phyloP scores from a whole-genome alignment of 2,113 vertebrate genomes.

The Propithecus coquereli region DNA sequence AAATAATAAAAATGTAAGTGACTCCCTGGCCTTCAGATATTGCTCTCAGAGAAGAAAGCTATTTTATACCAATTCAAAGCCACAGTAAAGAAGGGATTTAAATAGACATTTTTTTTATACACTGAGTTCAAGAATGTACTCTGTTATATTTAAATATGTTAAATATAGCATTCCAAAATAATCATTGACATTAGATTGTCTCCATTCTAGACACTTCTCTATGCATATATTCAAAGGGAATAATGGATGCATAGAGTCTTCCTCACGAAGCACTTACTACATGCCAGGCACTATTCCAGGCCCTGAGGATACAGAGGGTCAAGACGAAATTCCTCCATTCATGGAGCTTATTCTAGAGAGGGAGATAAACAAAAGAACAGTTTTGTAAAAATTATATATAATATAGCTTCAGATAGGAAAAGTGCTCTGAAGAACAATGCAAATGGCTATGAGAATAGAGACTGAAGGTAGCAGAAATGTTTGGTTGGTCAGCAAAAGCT shows the following conservation, averaged over 20 bases:
- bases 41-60: background rate
- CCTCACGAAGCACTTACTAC: background rate
- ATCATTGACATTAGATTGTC: background rate
- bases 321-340: background rate
- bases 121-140: background rate
- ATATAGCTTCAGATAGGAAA: background rate
- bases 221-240: background rate
- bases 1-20: slow-evolving; percentile 2
- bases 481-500: background rate
- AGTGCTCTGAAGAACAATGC: background rate
- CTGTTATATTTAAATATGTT: background rate
- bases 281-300: background rate
- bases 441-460: background rate
- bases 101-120: background rate
- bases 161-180: background rate
- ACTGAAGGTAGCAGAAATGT: background rate
- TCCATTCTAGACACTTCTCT: background rate
- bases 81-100: background rate
- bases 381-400: background rate
- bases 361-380: background rate
- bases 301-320: background rate
- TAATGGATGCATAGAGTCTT: background rate
- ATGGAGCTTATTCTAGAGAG: background rate
- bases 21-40: background rate
- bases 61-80: slow-evolving; percentile 37